Evolutionary conservation across 2,797 vertebrate species (phyloP).

Genomic region (Phoeniculus purpureus): DNA sequence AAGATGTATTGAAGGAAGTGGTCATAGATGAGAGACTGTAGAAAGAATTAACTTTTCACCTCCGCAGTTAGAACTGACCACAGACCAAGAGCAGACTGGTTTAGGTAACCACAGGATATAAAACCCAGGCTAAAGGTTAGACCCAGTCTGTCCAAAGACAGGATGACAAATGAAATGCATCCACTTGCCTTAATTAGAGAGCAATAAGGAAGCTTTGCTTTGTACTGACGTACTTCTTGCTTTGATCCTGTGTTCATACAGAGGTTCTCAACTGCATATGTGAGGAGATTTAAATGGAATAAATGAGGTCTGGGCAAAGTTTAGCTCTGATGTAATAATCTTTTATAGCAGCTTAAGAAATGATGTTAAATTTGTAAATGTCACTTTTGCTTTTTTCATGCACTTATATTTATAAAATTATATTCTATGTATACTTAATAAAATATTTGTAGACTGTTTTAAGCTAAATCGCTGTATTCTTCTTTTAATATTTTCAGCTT

Average conservation of each 20-base stretch:
- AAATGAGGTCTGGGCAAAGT: not conserved
- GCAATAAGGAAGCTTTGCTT: not conserved
- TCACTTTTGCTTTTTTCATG: not conserved
- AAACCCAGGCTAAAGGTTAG: slow-evolving; percentile 42
- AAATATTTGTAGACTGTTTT: not conserved
- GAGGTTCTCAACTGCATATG: not conserved
- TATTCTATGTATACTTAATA: not conserved
- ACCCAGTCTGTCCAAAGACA: slow-evolving; percentile 22
- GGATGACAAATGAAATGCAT: slow-evolving; percentile 38
- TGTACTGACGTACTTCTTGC: not conserved
- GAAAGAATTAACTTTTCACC: slow-evolving; percentile 43
- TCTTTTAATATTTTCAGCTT: not conserved
- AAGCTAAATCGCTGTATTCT: not conserved
- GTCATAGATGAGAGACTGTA: slow-evolving; percentile 2
- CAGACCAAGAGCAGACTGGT: slow-evolving; percentile 21
- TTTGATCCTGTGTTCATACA: not conserved
- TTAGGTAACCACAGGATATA: slow-evolving; percentile 36
- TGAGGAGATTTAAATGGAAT: not conserved
- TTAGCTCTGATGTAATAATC: not conserved
- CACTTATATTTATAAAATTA: not conserved
- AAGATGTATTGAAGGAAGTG: slow-evolving; percentile 47
- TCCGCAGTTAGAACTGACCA: not conserved
- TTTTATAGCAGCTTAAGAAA: not conserved
- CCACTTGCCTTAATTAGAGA: slow-evolving; percentile 16
- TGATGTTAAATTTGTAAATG: not conserved